Evolutionary conservation across 2,888 invertebrate genomes (phyloP).

Genomic region (Apodemia zela): DNA sequence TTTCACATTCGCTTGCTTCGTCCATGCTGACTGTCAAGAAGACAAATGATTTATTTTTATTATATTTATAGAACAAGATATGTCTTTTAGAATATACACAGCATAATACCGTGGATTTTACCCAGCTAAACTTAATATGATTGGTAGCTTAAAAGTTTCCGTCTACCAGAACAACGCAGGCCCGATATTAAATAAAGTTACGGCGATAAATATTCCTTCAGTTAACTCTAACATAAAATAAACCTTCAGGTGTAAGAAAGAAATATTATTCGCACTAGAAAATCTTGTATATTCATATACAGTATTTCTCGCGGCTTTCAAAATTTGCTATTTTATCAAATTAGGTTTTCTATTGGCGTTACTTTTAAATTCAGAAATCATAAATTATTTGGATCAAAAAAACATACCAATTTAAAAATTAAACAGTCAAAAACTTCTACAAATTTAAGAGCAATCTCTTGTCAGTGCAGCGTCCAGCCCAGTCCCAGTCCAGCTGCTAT

Average conservation of each 20-base stretch:
- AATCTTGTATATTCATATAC: constrained; percentile 2
- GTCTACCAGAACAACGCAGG: constrained; percentile 41
- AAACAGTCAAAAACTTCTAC: too few species aligned
- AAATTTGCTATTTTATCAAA: background rate
- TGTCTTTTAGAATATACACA: background rate
- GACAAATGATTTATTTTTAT: background rate
- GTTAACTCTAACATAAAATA: constrained; percentile 54
- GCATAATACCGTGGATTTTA: constrained; percentile 29
- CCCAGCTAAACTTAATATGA: constrained; percentile 38
- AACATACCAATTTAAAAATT: too few species aligned
- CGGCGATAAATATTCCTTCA: constrained; percentile 77
- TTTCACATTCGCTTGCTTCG: background rate
- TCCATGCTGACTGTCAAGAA: background rate
- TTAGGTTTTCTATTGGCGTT: background rate
- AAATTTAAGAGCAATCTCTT: too few species aligned
- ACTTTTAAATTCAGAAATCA: too few species aligned
- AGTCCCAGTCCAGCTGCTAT: too few species aligned
- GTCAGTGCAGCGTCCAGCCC: too few species aligned
- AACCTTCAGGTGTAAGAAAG: constrained; percentile 16
- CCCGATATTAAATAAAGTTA: constrained; percentile 80
- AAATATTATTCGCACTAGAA: constrained; percentile 7
- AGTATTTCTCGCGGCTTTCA: background rate
- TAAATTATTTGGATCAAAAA: too few species aligned
- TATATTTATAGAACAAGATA: constrained; percentile 23
- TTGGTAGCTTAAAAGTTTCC: constrained; percentile 67